A percentile compares a stretch with the other conserved stretches of the same genome.
Conservation (phyloP, 2,888 invertebrate genomes). For the Phaonia tiefii region DNA sequence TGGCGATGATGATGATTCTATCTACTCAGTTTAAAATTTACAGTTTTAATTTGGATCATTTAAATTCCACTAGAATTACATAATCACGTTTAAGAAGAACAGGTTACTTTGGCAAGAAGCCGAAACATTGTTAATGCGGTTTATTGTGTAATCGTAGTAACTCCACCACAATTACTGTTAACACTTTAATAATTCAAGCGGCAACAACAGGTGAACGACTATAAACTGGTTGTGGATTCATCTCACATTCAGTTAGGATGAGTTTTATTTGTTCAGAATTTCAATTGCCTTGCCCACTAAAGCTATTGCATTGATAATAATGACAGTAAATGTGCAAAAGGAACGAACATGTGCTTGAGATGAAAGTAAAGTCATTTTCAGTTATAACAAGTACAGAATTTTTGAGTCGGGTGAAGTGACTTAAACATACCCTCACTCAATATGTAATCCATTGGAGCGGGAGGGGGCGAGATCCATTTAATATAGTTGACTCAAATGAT, state of each 20-base stretch:
- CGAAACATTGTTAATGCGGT: neutral
- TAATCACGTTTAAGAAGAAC: conserved; percentile 3
- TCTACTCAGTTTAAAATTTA: conserved; percentile 41
- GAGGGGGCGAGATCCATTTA: too few relatives aligned
- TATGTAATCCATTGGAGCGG: too few relatives aligned
- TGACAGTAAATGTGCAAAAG: neutral
- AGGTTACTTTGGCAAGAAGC: neutral
- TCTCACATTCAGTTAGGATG: neutral
- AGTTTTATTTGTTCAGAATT: too few relatives aligned
- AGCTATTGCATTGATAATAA: neutral
- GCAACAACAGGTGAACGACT: conserved; percentile 8
- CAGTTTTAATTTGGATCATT: conserved; percentile 53
- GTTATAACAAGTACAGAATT: conserved; percentile 20
- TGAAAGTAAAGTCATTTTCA: conserved; percentile 17
- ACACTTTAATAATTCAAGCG: conserved; percentile 47
- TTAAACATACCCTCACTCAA: too few relatives aligned
- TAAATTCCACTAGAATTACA: conserved; percentile 41
- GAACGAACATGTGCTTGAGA: neutral
- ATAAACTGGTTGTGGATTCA: too few relatives aligned
- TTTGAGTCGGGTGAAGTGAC: too few relatives aligned
- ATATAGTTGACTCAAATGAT: too few relatives aligned
- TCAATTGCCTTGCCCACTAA: neutral
- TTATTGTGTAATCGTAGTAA: conserved; percentile 28
- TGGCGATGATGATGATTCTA: conserved; percentile 22
- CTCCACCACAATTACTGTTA: conserved; percentile 42